Base-by-base conservation (phyloP, 2,888 invertebrate genomes). In the Ditylenchus weischeri region DNA sequence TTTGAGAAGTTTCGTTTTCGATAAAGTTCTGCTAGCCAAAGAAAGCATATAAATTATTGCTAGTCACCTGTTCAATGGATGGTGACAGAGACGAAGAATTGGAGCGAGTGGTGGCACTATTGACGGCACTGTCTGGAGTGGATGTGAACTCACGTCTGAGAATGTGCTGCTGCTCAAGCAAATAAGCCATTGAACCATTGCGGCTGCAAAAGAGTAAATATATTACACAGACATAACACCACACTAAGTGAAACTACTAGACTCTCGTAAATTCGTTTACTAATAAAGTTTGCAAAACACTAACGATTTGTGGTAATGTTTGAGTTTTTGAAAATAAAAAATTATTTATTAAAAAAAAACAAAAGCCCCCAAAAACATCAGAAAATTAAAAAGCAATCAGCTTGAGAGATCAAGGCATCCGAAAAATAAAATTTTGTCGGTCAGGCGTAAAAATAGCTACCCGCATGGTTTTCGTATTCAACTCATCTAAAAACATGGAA, bases 61-160 rank as follows among this genome's bases (percentile, higher is more conserved):
- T n/a, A 19, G 18, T 15, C 29, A 78, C 78, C 79, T 79, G 79
- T 62, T 79, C 79, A 36, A 76, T 77, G 29, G 75, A 75, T 57
- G 76, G 76, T 18, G 73, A 75, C 64, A 76, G 73, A 10, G 77
- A 76, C 6, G 77, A 78, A 49, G 75, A 72, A 59, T 76, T 75
- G 18, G 78, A 77, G 47, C 58, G 57, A n/a, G 64, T 43, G 38
- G 6, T 47, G n/a, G 35, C 38, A n/a, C 50, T 49, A 35, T 49
- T 29, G 21, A 49, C 50, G 15, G 43, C 64, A 13, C 69, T 69
- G 64, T 72, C 71, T 15, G 73, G 66, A 11, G 69, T 76, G 18
- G 69, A 62, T 47, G 64, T 76, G 62, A 73, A 73, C 60, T 73
- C 73, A 8, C 73, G 68, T n/a, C 75, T 47, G 7, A 74, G 60